Conservation (phyloP, 2,113 vertebrate genomes). For the Heptranchias perlo region DNA sequence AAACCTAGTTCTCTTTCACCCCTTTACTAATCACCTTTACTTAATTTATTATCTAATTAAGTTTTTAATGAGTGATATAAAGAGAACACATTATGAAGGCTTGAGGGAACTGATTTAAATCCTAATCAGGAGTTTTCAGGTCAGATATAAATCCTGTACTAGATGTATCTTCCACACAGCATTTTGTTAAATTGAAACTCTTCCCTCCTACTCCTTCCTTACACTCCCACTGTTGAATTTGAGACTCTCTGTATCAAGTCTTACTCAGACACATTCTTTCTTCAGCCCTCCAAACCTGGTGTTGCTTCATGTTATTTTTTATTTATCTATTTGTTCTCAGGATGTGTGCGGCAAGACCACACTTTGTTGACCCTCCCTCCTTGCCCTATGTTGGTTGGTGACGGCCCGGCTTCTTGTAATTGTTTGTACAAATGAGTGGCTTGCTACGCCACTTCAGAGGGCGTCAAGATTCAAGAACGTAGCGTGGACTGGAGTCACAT, state of each 20-base stretch:
- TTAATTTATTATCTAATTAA: constrained; percentile 36
- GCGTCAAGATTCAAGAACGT: background rate
- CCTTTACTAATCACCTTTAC: constrained; percentile 30
- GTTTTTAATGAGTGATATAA: constrained; percentile 35
- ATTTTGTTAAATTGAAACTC: background rate
- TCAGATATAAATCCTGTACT: background rate
- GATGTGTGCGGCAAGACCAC: background rate
- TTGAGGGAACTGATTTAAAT: background rate
- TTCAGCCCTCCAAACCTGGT: background rate
- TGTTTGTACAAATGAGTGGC: background rate
- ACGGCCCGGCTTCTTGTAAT: too few species aligned
- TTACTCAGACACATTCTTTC: background rate
- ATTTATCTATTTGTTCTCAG: background rate
- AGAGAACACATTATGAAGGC: constrained; percentile 16
- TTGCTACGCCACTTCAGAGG: background rate
- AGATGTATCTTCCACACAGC: background rate
- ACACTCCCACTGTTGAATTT: background rate
- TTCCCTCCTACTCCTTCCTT: too few species aligned
- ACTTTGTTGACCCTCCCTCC: background rate
- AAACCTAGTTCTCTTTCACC: background rate
- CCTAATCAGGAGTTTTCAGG: constrained; percentile 18
- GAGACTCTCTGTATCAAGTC: background rate
- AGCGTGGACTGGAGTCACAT: background rate
- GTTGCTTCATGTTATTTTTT: background rate
- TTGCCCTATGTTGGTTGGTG: background rate